These are phyloP conservation scores for Trissoscelio sp. DNA, from an alignment of 2,888 invertebrate genomes.

Conservation along the genomic window DNA sequence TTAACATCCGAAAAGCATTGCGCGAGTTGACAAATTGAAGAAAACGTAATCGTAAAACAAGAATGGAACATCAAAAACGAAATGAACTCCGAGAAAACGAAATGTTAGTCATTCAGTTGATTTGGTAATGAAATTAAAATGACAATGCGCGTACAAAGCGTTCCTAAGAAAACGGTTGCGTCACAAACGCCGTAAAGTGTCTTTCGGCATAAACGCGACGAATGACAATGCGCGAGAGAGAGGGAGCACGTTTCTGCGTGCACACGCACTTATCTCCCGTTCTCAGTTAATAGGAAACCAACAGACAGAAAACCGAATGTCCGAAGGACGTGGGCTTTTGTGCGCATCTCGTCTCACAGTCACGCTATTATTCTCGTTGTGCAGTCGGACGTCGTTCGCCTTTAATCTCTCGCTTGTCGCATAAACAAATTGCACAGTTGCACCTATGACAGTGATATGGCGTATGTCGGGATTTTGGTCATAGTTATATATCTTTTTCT, in stretches of 20 bases:
- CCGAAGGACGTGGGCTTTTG: conserved; percentile 53
- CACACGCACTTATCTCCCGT: conserved; percentile 59
- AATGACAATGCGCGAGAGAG: conserved; percentile 45
- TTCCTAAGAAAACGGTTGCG: conserved; percentile 58
- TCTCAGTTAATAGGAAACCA: conserved; percentile 67
- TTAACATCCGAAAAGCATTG: not conserved
- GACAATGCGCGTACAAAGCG: conserved; percentile 61
- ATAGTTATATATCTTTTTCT: conserved; percentile 30
- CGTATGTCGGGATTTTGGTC: conserved; percentile 51
- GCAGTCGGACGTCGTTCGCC: conserved; percentile 56
- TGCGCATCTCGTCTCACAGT: too few species aligned
- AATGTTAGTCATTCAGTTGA: conserved; percentile 33
- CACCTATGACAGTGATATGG: conserved; percentile 61
- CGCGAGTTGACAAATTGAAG: not conserved
- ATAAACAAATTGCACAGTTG: conserved; percentile 66
- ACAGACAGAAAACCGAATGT: conserved; percentile 65
- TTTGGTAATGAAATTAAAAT: conserved; percentile 66
- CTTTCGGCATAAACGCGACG: conserved; percentile 46
- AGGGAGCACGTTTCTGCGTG: conserved; percentile 54
- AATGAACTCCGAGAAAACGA: conserved; percentile 15
- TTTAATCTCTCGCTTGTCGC: conserved; percentile 67
- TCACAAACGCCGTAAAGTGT: conserved; percentile 55
- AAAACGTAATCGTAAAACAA: conserved; percentile 12
- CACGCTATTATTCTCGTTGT: conserved; percentile 61
- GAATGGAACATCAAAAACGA: conserved; percentile 10